A percentile compares a stretch with the other conserved stretches of the same genome.
These are phyloP conservation scores for Neosilurus hyrtlii DNA, from an alignment of 2,797 vertebrate species.

Conservation along the genomic window DNA sequence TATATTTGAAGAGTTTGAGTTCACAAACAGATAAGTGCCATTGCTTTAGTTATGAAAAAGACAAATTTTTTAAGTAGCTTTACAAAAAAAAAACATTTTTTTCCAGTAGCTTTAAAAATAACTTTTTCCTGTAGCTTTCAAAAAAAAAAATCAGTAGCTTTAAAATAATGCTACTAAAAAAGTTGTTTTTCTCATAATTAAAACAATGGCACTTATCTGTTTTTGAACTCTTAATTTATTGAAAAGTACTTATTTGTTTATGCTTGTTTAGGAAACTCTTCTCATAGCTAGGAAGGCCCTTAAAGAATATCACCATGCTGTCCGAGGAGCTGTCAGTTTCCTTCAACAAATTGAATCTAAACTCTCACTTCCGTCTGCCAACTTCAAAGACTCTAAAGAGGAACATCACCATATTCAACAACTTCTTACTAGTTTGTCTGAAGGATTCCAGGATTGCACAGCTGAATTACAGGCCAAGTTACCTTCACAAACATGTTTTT, in stretches of 20 bases:
- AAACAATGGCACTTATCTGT: no score
- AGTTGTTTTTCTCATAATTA: no score
- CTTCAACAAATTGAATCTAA: constrained; percentile 70
- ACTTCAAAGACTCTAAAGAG: constrained; percentile 66
- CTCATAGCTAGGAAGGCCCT: constrained; percentile 71
- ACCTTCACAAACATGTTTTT: constrained; percentile 66
- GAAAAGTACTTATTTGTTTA: constrained; percentile 2
- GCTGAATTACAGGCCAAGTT: constrained; percentile 66
- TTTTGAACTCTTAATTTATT: neutral
- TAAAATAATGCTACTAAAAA: no score
- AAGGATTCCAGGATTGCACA: constrained; percentile 73
- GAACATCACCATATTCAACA: constrained; percentile 63
- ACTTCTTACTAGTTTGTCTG: constrained; percentile 62
- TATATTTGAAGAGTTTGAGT: no score
- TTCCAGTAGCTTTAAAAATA: no score
- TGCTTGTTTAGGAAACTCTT: constrained; percentile 71
- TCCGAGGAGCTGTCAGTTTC: constrained; percentile 66
- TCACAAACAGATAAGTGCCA: no score
- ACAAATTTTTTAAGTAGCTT: no score
- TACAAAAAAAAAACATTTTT: no score
- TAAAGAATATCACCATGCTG: constrained; percentile 70
- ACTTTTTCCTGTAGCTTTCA: no score
- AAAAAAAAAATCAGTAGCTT: no score
- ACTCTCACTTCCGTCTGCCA: constrained; percentile 62
- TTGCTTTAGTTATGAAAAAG: no score